A percentile compares a stretch with the other conserved stretches of the same genome.
phyloP scores from a whole-genome alignment of 2,888 invertebrate genomes.

The Cepaea hortensis region DNA sequence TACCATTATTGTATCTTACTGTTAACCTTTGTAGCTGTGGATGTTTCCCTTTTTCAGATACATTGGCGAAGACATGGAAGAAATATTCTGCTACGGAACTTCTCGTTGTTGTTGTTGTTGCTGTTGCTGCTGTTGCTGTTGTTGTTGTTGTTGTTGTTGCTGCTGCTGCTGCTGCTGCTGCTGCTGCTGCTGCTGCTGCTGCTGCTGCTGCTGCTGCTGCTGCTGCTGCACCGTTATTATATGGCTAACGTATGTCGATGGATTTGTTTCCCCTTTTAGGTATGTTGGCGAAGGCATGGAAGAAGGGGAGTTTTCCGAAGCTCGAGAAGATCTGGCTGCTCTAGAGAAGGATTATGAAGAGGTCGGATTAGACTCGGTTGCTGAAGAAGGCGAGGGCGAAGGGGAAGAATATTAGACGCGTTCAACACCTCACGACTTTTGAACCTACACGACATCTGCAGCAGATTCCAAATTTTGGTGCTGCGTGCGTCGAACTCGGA shows the following conservation, averaged over 20 bases:
- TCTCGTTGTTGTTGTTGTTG: background rate
- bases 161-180: background rate
- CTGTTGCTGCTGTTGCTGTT: background rate
- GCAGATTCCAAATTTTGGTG: constrained; percentile 17
- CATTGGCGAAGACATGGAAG: constrained; percentile 38
- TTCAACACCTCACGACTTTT: background rate
- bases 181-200: background rate
- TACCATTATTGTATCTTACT: too few species aligned
- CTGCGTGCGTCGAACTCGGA: constrained; percentile 8
- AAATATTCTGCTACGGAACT: constrained; percentile 31
- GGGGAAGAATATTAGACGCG: constrained; percentile 41
- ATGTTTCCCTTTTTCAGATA: constrained; percentile 11
- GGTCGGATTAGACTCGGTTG: constrained; percentile 39
- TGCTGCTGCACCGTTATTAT: too few species aligned
- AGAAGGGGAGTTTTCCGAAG: constrained; percentile 40
- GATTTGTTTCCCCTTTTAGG: background rate
- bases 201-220: background rate
- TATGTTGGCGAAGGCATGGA: constrained; percentile 43
- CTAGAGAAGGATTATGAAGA: constrained; percentile 41
- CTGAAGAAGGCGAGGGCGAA: constrained; percentile 36
- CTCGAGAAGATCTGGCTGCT: constrained; percentile 35
- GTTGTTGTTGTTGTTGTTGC: background rate
- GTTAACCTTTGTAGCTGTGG: too few species aligned
- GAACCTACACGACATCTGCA: background rate
- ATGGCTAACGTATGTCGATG: too few species aligned